Base-by-base conservation (phyloP, 2,113 vertebrate species). In the Thunnus thynnus region DNA sequence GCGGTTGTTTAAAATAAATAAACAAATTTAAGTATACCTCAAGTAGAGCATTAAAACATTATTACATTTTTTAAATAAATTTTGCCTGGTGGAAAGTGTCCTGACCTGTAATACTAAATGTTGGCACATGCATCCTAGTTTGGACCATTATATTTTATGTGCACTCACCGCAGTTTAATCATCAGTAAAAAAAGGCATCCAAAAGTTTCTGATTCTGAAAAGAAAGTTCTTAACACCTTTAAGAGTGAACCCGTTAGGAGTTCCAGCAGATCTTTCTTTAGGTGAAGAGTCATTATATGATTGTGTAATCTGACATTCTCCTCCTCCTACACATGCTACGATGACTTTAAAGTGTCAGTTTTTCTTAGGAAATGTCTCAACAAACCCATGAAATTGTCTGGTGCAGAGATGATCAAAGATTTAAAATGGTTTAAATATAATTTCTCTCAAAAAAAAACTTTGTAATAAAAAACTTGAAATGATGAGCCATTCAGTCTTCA, bases 1-100 rank as follows among this genome's bases (percentile, higher is more conserved):
- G 48, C 20, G 17, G 14, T 44, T 76, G 3, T 67, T 58, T 41
- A 58, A 76, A 51, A 58, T 65, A 48, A 65, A 67, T 22, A 4
- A 5, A n/a, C 57, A 50, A 50, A 57, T 17, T 10, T 13, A 41
- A 71, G 27, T 63, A 0, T 10, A 57, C 47, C 46, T 65, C 12
- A 27, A 51, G 68, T 11, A 50, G 61, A 27, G 61, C 27, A 20
- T 60, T 52, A 41, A 50, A 57, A 57, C 3, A 18, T 50, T 8
- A 54, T 17, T 9, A 58, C 69, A 46, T 13, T 44, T 3, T 70
- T 74, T 30, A 41, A 61, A 55, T 81, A 17, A 22, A 67, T 36
- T 54, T 52, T n/a, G 13, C 70, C 55, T 36, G 46, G 32, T 27
- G 41, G 18, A 57, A 61, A 14, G 12, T n/a, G 17, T 3, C 7